Percentiles rank a stretch among this genome's conserved stretches.
phyloP scores from a whole-genome alignment of 1,140 invertebrate genomes.

The Euura saliciscinereae region DNA sequence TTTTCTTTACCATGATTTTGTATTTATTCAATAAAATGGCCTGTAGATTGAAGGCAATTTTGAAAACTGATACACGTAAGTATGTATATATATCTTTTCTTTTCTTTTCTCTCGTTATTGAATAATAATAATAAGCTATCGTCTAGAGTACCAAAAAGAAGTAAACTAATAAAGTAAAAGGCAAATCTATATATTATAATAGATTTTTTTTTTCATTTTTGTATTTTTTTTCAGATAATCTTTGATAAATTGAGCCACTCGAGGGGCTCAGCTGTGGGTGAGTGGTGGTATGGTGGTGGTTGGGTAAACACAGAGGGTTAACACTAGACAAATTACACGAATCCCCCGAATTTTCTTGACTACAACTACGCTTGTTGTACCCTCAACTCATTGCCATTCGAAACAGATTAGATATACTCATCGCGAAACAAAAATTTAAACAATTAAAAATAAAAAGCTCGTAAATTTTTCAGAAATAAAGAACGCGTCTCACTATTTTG shows the following conservation, averaged over 20 bases:
- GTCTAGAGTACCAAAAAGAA: conserved; percentile 25
- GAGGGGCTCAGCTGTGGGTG: conserved; percentile 36
- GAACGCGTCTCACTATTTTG: too few relatives aligned
- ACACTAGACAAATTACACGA: conserved; percentile 64
- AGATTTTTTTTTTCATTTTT: background rate
- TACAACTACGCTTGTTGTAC: background rate
- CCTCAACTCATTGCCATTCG: background rate
- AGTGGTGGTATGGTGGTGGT: conserved; percentile 49
- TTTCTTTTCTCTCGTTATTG: conserved; percentile 11
- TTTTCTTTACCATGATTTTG: conserved; percentile 24
- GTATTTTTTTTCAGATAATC: background rate
- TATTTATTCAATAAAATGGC: conserved; percentile 28
- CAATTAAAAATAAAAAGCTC: background rate
- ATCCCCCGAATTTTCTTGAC: conserved; percentile 48
- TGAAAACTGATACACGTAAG: conserved; percentile 22
- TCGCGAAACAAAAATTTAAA: too few relatives aligned
- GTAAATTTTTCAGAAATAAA: too few relatives aligned
- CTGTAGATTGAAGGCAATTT: conserved; percentile 30
- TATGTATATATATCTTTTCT: conserved; percentile 8
- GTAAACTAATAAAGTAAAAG: conserved; percentile 26
- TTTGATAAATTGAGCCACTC: conserved; percentile 17
- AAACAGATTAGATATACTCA: background rate
- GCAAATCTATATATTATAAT: background rate
- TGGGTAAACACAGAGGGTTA: conserved; percentile 60
- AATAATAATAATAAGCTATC: conserved; percentile 22